Evolutionary conservation across 2,113 vertebrate species (phyloP), one percentile per base, ranked within the genome.

Genomic region (Ophiodon elongatus): DNA sequence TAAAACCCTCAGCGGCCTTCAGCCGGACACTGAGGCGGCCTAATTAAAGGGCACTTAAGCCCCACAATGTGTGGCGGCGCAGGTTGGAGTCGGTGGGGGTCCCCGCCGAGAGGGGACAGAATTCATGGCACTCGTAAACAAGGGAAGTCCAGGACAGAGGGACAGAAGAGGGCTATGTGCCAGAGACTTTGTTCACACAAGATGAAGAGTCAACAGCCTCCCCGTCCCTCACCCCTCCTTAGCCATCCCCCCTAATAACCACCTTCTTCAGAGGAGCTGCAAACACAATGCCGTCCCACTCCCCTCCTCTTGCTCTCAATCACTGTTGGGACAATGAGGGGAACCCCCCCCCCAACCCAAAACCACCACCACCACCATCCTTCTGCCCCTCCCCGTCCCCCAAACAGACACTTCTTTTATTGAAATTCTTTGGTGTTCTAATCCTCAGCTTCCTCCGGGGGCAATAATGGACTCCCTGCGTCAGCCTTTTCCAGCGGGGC

Each of bases 11-110:
- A 63, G 88, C 76, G 50, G 89, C 90, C 91, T 94, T 93, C 91
- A 93, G 92, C 90, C 89, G 94, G 93, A 95, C 94, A 94, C 92
- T 91, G 93, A 94, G 92, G 94, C 92, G 45, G 92, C 92, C 95
- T 96, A 96, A 96, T 96, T 96, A 96, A 96, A 96, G 93, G 94
- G 73, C 95, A 95, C 95, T 96, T 96, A 96, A 96, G 94, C 90
- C 85, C 88, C 93, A 95, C 93, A 96, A 95, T 95, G 93, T 88
- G 89, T 87, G 39, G 88, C 86, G 69, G 87, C 80, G 93, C 94
- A 95, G 94, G 94, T 94, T 93, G 91, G 92, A 93, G 92, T 87
- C 78, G 87, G 90, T 77, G 88, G 89, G 88, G 85, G 88, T 84
- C 91, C 89, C 84, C 75, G 65, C 23, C 71, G 76, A 85, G 92